These are phyloP conservation scores for Onychomys leucogaster DNA, from an alignment of 2,797 vertebrate genomes.

Conservation along the genomic window DNA sequence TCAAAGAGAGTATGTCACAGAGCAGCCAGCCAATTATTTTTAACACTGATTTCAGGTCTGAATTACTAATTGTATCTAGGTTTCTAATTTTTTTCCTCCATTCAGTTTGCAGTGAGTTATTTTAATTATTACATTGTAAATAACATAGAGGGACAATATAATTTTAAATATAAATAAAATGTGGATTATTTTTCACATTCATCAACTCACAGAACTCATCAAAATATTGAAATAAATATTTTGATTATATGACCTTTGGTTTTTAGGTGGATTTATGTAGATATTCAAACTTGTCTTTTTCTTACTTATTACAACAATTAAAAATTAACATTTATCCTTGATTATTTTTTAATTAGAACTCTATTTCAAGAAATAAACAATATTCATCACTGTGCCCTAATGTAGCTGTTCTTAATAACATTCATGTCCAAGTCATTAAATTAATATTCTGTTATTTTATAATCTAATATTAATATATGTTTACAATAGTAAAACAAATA, in stretches of 20 bases:
- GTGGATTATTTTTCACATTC: background rate
- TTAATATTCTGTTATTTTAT: slow-evolving; percentile 62
- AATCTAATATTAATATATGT: slow-evolving; percentile 59
- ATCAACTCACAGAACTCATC: background rate
- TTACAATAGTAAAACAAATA: background rate
- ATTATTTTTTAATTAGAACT: slow-evolving; percentile 18
- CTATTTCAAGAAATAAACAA: background rate
- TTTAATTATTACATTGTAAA: background rate
- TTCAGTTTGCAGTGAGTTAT: background rate
- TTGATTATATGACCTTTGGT: background rate
- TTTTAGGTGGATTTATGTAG: background rate
- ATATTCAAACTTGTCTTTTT: background rate
- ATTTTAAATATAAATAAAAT: background rate
- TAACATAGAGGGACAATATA: background rate
- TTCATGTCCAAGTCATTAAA: slow-evolving; percentile 69
- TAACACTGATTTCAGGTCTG: background rate
- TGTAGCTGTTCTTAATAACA: slow-evolving; percentile 29
- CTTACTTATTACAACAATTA: background rate
- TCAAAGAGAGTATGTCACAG: background rate
- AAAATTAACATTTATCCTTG: slow-evolving; percentile 51
- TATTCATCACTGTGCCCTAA: background rate
- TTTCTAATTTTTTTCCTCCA: background rate
- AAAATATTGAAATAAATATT: background rate
- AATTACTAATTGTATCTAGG: background rate
- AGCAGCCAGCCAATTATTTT: background rate